These are phyloP conservation scores for Bellardia pandia DNA, from an alignment of 2,888 invertebrate genomes.

Conservation along the genomic window DNA sequence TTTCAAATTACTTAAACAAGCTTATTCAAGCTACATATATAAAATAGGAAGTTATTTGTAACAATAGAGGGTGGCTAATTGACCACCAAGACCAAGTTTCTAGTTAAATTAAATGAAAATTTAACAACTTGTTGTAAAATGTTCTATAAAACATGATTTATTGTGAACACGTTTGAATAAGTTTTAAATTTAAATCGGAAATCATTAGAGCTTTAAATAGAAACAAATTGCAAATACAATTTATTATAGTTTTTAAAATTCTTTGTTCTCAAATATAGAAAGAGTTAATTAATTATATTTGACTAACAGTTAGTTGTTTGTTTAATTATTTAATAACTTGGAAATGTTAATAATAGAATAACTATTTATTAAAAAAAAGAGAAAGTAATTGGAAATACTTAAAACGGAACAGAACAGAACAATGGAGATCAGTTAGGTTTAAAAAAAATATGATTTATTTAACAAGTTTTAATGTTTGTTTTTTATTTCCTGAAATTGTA, in stretches of 20 bases:
- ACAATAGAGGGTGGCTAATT: no score
- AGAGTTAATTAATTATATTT: slow-evolving; percentile 19
- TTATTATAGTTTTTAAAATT: neutral
- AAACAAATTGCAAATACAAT: neutral
- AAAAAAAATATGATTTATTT: no score
- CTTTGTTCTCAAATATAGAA: neutral
- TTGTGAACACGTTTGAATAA: neutral
- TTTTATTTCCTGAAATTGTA: slow-evolving; percentile 14
- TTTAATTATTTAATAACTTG: neutral
- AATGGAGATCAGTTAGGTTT: neutral
- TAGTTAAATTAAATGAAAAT: no score
- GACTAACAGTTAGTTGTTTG: neutral
- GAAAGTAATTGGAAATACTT: slow-evolving; percentile 4
- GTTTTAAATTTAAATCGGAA: slow-evolving; percentile 6
- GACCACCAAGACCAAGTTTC: no score
- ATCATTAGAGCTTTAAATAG: slow-evolving; percentile 11
- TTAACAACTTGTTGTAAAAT: no score
- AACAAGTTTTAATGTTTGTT: neutral
- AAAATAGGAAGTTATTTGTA: no score
- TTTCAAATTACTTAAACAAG: no score
- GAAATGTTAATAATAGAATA: neutral
- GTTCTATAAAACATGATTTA: no score
- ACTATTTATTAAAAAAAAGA: neutral
- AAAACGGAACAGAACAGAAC: neutral
- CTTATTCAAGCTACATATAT: no score